Evolutionary conservation across 2,888 invertebrate species (phyloP).

Genomic region (Alloplasta piceator): DNA sequence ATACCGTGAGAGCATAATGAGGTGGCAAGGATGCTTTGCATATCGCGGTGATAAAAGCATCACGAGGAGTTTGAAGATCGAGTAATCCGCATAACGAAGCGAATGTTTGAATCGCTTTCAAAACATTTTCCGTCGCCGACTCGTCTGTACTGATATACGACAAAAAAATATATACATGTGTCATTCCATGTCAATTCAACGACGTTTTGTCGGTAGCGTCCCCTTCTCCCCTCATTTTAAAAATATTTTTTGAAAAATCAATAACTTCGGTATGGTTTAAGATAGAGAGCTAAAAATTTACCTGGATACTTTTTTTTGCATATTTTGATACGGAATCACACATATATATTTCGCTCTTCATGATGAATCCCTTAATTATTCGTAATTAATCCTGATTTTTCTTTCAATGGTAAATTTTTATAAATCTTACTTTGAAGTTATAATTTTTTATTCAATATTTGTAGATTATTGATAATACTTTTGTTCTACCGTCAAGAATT

Average conservation of each 20-base stretch:
- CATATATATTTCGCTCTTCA: background rate
- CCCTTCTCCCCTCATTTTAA: too few relatives aligned
- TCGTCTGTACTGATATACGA: conserved; percentile 91
- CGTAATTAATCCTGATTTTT: too few relatives aligned
- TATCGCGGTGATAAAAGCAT: conserved; percentile 97
- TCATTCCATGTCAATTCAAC: too few relatives aligned
- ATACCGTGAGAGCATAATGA: conserved; percentile 95
- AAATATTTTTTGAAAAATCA: too few relatives aligned
- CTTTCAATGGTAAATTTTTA: too few relatives aligned
- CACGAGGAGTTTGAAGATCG: conserved; percentile 91
- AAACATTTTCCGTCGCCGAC: conserved; percentile 93
- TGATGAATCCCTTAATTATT: too few relatives aligned
- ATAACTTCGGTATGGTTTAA: too few relatives aligned
- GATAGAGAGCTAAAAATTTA: too few relatives aligned
- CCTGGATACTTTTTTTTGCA: too few relatives aligned
- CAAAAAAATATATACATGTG: conserved; percentile 31
- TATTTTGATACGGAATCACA: too few relatives aligned
- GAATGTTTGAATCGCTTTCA: conserved; percentile 95
- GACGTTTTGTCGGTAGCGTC: too few relatives aligned
- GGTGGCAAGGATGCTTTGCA: conserved; percentile 98
- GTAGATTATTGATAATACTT: conserved; percentile 1
- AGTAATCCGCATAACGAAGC: conserved; percentile 95
- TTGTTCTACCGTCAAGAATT: background rate
- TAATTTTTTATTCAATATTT: conserved; percentile 14
- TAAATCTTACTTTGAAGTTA: too few relatives aligned